A percentile compares a stretch with the other conserved stretches of the same genome.
Evolutionary conservation across 2,113 vertebrate genomes (phyloP).

Genomic region (Hipposideros armiger): DNA sequence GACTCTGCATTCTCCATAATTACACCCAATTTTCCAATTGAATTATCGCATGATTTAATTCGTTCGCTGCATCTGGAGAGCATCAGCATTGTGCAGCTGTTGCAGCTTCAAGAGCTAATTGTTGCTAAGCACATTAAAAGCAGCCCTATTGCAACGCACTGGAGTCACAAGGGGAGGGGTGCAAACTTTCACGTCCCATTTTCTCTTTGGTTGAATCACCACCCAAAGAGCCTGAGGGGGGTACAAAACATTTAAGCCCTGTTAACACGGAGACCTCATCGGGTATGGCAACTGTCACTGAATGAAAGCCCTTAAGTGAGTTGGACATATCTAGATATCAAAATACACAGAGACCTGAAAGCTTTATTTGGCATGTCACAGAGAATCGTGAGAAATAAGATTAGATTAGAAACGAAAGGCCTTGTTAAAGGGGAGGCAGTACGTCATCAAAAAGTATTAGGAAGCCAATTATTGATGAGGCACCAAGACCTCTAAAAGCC

Average conservation of each 20-base stretch:
- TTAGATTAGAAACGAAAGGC: slow-evolving; percentile 66
- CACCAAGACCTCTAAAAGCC: neutral
- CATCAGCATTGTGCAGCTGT: slow-evolving; percentile 91
- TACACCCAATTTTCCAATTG: slow-evolving; percentile 93
- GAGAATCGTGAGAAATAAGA: slow-evolving; percentile 71
- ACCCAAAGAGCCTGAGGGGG: slow-evolving; percentile 67
- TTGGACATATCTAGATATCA: slow-evolving; percentile 79
- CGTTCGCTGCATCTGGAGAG: slow-evolving; percentile 90
- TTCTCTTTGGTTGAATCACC: slow-evolving; percentile 68
- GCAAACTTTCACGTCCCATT: slow-evolving; percentile 74
- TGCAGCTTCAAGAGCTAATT: slow-evolving; percentile 90
- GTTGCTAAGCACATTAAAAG: slow-evolving; percentile 89
- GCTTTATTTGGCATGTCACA: slow-evolving; percentile 74
- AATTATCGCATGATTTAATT: slow-evolving; percentile 92
- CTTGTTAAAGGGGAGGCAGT: neutral
- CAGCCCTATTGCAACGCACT: slow-evolving; percentile 85
- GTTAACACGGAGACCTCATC: slow-evolving; percentile 76
- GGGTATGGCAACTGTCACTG: slow-evolving; percentile 76
- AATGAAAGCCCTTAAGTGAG: slow-evolving; percentile 77
- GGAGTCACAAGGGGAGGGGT: slow-evolving; percentile 82
- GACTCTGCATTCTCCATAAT: slow-evolving; percentile 91
- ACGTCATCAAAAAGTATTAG: neutral
- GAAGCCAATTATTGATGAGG: neutral
- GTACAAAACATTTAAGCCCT: slow-evolving; percentile 69
- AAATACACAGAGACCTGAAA: slow-evolving; percentile 78